Percentiles rank a stretch among this genome's conserved stretches.
Conservation (phyloP, 2,113 vertebrate genomes). For the Chlorodrepanis virens region DNA sequence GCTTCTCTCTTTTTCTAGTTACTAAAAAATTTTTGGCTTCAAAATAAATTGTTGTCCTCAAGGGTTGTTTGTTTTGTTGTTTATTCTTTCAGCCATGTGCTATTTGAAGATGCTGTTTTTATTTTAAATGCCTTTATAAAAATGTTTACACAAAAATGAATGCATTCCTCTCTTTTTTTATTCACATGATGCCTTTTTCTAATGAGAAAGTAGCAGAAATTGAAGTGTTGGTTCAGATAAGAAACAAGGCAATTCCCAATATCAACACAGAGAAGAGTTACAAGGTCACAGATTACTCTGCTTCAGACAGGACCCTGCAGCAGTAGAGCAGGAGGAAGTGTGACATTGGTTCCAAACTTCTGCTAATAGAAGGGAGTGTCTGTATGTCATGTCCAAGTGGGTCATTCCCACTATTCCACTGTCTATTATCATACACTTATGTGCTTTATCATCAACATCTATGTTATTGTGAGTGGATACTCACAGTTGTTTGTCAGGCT, state of each 20-base stretch:
- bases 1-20: not conserved
- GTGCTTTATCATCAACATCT: not conserved
- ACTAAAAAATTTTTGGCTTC: not conserved
- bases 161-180: not conserved
- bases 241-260: not conserved
- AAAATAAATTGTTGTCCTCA: not conserved
- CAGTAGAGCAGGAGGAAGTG: not conserved
- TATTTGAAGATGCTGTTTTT: not conserved
- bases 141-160: not conserved
- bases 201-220: not conserved
- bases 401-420: not conserved
- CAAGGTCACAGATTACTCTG: not conserved
- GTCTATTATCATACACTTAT: not conserved
- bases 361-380: not conserved
- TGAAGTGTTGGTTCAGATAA: not conserved
- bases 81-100: not conserved
- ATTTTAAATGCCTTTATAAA: not conserved
- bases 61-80: not conserved
- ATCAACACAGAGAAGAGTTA: not conserved
- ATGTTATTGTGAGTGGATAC: not conserved
- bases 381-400: not conserved
- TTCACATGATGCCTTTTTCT: not conserved
- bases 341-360: not conserved
- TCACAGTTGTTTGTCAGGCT: not conserved
- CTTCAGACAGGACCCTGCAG: not conserved